Evolutionary conservation across 2,113 vertebrate genomes (phyloP).

Genomic region (Serilophus lunatus): DNA sequence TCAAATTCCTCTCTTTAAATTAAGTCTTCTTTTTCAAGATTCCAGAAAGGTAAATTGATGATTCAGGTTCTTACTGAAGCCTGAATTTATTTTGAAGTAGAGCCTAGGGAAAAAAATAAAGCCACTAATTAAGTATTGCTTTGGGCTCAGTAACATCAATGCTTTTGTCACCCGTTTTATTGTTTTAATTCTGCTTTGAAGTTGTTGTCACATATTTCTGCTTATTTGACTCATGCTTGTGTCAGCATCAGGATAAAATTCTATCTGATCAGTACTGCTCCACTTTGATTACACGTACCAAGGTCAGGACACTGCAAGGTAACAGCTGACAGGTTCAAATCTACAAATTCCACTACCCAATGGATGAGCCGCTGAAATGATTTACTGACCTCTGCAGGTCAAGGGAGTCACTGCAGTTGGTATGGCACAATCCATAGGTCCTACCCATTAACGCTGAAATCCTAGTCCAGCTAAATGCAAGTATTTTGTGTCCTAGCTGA

Average conservation of each 20-base stretch:
- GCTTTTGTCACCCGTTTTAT: constrained; percentile 1
- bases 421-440: background rate
- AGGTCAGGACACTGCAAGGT: background rate
- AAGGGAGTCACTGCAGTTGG: background rate
- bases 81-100: constrained; percentile 42
- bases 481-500: background rate
- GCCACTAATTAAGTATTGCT: constrained; percentile 38
- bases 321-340: background rate
- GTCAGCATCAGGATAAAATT: background rate
- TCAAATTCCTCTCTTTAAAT: background rate
- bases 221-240: background rate
- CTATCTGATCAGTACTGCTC: background rate
- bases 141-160: constrained; percentile 11
- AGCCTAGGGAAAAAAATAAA: constrained; percentile 49
- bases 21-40: background rate
- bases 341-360: background rate
- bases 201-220: constrained; percentile 14
- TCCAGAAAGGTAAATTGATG: background rate
- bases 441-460: background rate
- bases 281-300: background rate
- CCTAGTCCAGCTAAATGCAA: background rate
- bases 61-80: constrained; percentile 22
- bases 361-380: background rate
- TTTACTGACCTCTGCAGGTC: background rate
- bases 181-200: constrained; percentile 51